Percentiles rank a stretch among this genome's conserved stretches.
Evolutionary conservation across 2,113 vertebrate species (phyloP).

Genomic region (Coregonus clupeaformis): DNA sequence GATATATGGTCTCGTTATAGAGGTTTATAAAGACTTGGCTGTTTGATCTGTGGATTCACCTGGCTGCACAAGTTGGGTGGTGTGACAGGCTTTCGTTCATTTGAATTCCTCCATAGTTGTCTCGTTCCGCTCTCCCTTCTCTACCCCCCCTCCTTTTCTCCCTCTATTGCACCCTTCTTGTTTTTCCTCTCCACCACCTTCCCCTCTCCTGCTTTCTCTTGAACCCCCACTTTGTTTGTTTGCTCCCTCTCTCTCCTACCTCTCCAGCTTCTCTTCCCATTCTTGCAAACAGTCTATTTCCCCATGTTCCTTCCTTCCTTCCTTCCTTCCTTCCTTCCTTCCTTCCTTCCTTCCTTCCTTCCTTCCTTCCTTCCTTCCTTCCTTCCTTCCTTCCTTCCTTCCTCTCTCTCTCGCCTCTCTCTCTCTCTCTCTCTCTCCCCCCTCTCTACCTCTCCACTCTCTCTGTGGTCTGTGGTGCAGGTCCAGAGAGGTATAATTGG

Average conservation of each 20-base stretch:
- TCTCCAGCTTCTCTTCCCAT: background rate
- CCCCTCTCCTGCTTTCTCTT: background rate
- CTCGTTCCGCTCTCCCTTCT: constrained; percentile 7
- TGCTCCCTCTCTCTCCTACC: background rate
- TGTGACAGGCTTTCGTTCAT: background rate
- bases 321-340: background rate
- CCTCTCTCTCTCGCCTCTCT: background rate
- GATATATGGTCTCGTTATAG: too few relatives aligned
- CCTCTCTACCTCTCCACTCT: background rate
- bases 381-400: too few relatives aligned
- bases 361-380: background rate
- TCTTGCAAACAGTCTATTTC: background rate
- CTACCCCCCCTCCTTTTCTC: background rate
- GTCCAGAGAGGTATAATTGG: constrained; percentile 66
- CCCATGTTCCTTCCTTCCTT: background rate
- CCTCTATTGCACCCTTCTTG: constrained; percentile 2
- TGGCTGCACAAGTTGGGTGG: background rate
- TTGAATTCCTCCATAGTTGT: constrained; percentile 13
- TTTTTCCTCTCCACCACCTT: constrained; percentile 8
- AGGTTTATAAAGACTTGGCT: background rate
- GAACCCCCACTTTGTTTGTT: too few relatives aligned
- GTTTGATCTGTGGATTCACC: background rate
- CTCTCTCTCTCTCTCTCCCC: background rate
- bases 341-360: background rate
- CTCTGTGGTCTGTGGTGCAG: constrained; percentile 42